These are phyloP conservation scores for Monomorium pharaonis DNA, from an alignment of 1,140 invertebrate genomes.

Conservation along the genomic window DNA sequence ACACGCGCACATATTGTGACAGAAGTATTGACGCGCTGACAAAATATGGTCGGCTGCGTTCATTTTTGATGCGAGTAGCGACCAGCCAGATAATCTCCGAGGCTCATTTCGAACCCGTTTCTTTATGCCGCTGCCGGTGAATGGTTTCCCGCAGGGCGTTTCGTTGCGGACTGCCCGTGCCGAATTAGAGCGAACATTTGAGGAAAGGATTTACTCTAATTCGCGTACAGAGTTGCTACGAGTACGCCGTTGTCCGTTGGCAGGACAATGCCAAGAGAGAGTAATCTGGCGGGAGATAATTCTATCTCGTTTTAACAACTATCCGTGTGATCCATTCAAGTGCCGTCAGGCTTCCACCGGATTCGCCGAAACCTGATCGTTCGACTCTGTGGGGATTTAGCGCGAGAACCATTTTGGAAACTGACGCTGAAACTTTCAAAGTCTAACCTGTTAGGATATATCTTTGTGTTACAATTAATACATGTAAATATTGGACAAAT, in stretches of 20 bases:
- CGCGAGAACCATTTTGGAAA: not conserved
- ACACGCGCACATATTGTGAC: conserved; percentile 62
- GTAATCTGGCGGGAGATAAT: conserved; percentile 48
- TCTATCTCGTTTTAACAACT: conserved; percentile 70
- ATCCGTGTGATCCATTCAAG: conserved; percentile 34
- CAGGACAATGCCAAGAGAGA: conserved; percentile 70
- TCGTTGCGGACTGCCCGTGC: conserved; percentile 53
- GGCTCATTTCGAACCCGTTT: conserved; percentile 72
- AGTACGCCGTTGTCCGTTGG: conserved; percentile 55
- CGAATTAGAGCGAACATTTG: conserved; percentile 72
- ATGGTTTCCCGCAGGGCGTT: conserved; percentile 72
- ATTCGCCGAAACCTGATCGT: conserved; percentile 65
- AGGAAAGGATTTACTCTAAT: conserved; percentile 74
- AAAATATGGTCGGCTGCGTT: conserved; percentile 68
- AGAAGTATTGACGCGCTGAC: conserved; percentile 61
- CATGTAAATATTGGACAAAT: not conserved
- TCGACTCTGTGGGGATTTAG: conserved; percentile 14
- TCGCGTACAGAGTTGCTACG: conserved; percentile 67
- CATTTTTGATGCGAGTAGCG: conserved; percentile 70
- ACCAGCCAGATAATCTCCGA: conserved; percentile 71
- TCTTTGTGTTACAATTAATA: not conserved
- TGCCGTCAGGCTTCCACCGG: conserved; percentile 51
- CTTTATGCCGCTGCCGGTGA: conserved; percentile 62
- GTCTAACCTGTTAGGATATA: not conserved
- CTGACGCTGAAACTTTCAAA: not conserved